Conservation (phyloP, 2,888 invertebrate genomes). For the Smittia sp. region DNA sequence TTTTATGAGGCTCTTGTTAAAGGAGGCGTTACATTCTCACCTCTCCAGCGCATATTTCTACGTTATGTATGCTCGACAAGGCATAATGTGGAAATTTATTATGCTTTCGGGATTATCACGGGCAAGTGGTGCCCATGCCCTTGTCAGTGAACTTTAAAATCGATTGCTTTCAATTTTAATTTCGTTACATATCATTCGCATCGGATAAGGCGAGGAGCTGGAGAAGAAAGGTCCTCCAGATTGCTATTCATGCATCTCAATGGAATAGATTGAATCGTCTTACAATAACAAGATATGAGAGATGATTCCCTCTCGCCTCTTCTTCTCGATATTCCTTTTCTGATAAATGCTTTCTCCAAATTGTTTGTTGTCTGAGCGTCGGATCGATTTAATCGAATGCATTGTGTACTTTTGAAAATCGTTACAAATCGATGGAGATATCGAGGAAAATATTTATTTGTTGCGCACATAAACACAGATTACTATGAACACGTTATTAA, state of each 20-base stretch:
- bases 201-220: background rate
- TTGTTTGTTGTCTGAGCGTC: background rate
- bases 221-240: background rate
- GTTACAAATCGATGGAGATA: conserved; percentile 17
- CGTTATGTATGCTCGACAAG: background rate
- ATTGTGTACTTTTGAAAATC: background rate
- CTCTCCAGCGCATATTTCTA: background rate
- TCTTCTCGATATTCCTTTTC: background rate
- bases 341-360: background rate
- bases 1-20: conserved; percentile 27
- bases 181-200: background rate
- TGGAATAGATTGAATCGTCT: background rate
- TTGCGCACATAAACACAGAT: background rate
- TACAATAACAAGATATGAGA: background rate
- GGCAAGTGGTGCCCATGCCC: conserved; percentile 7
- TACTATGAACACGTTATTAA: conserved; percentile 1
- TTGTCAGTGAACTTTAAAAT: conserved; percentile 12
- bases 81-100: background rate
- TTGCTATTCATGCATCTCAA: conserved; percentile 3
- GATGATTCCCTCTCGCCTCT: background rate
- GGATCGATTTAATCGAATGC: background rate
- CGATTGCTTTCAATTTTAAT: conserved; percentile 12
- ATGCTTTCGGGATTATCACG: conserved; percentile 5
- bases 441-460: conserved; percentile 2
- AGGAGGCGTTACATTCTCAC: conserved; percentile 26